Percentiles rank a stretch among this genome's conserved stretches.
Evolutionary conservation across 2,888 invertebrate species (phyloP).

Genomic region (Machimus rusticus): DNA sequence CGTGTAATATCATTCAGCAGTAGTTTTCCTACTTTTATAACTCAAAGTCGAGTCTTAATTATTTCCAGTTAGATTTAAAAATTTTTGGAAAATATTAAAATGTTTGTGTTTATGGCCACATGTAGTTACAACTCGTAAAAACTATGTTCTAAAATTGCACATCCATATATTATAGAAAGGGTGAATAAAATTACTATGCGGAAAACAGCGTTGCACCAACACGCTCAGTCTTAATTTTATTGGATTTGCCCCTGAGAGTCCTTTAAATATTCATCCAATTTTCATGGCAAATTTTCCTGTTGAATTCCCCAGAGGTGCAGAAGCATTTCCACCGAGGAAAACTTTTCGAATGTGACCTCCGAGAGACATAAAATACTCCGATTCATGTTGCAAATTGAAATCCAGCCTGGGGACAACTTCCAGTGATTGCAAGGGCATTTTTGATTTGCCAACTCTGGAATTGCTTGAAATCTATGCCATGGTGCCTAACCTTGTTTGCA

Average conservation of each 20-base stretch:
- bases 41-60: background rate
- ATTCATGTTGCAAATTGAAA: slow-evolving; percentile 3
- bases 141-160: background rate
- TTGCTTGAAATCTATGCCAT: background rate
- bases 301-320: background rate
- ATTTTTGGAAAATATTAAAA: background rate
- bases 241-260: background rate
- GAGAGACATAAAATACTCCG: slow-evolving; percentile 3
- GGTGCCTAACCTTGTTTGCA: background rate
- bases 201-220: background rate
- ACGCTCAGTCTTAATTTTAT: background rate
- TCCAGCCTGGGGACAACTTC: background rate
- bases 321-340: background rate
- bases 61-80: background rate
- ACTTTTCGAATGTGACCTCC: background rate
- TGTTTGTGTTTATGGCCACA: background rate
- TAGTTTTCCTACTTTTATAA: background rate
- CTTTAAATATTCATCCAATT: slow-evolving; percentile 8
- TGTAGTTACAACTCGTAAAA: background rate
- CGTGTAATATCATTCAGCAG: background rate
- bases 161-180: background rate
- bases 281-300: background rate
- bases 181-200: background rate
- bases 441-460: background rate
- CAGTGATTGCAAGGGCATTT: background rate